These are phyloP conservation scores for Bos taurus DNA, from an alignment of 2,113 vertebrate species.

Conservation along the genomic window ARS-UCD2.0 NC_037331.1:5541001-5541500, in stretches of 20 bases:
- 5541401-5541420: neutral
- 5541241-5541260: fast-evolving
- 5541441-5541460: fast-evolving
- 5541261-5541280: too few relatives aligned
- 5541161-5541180: neutral
- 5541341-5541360: neutral
- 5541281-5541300: too few relatives aligned
- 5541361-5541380: fast-evolving
- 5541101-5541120: fast-evolving
- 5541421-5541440: neutral
- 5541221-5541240: too few relatives aligned
- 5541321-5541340: neutral
- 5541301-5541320: neutral
- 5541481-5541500: neutral
- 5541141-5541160: fast-evolving
- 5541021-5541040: neutral
- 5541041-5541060: neutral
- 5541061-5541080: too few relatives aligned
- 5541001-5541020: fast-evolving
- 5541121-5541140: fast-evolving
- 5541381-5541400: neutral
- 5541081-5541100: neutral
- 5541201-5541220: neutral
- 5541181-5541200: neutral
- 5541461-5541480: fast-evolving